Evolutionary conservation across 2,113 vertebrate genomes (phyloP), one percentile per base, ranked within the genome.

Genomic region (Siphamia tubifer): DNA sequence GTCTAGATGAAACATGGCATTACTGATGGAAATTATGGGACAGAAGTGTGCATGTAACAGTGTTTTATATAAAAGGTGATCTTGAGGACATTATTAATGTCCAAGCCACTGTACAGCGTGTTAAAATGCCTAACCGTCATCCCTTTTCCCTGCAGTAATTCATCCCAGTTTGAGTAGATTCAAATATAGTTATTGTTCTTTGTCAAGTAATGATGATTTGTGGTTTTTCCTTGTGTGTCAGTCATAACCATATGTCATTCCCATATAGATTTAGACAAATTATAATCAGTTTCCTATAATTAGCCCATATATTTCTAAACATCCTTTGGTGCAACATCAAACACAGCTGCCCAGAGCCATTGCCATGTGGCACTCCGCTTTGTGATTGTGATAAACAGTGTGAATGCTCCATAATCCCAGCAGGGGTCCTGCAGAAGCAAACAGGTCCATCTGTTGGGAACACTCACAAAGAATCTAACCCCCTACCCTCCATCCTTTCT

Each of bases 21-120:
- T 68, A 52, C 57, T 75, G 31, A 62, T 16, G 43, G 43, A 76
- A 51, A 74, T 68, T 54, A 63, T 54, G 56, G 39, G 48, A 77
- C 30, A 31, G 44, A 63, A 56, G 10, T 4, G 17, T 40, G n/a
- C 39, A 42, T 42, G 8, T 15, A 65, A 57, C 9, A 8, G 42
- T 69, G 25, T 56, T 43, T 65, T 60, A 12, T 6, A 21, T 42
- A 55, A 53, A 10, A 31, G 30, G 24, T 15, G 3, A 24, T 19
- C 1, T 44, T 44, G 31, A 55, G 34, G n/a, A 43, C 30, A 12
- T 12, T 48, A 8, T 32, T 45, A 6, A 43, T 32, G 35, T 65
- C 20, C 17, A 32, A 27, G 38, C 51, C 54, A 20, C 28, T 82
- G 72, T 77, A 68, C 48, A 45, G 35, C 65, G 53, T 65, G 12